These are phyloP conservation scores for Caenorhabditis afra DNA, from an alignment of 2,888 invertebrate genomes.

Conservation along the genomic window DNA sequence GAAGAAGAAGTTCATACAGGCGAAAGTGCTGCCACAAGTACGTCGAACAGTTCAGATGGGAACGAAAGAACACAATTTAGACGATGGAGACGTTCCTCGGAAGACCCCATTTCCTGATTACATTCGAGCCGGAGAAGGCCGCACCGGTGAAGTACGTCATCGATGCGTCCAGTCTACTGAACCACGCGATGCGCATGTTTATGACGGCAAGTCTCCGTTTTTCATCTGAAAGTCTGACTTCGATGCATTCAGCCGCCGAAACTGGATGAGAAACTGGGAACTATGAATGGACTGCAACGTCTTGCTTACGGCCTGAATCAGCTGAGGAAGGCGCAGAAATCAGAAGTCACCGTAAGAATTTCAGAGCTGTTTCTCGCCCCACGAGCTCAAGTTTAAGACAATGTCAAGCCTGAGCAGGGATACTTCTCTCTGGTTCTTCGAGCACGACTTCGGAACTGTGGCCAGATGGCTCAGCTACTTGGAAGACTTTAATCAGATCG, in stretches of 20 bases:
- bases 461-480: conserved; percentile 15
- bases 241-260: not conserved
- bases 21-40: too few species aligned
- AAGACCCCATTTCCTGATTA: conserved; percentile 4
- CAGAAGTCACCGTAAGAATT: not conserved
- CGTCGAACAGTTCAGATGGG: too few species aligned
- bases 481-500: conserved; percentile 7
- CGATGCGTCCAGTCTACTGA: not conserved
- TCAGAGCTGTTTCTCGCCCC: too few species aligned
- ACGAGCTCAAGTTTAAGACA: too few species aligned
- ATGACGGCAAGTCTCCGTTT: not conserved
- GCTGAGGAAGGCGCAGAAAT: not conserved
- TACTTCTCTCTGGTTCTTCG: conserved; percentile 1
- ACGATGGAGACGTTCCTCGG: conserved; percentile 3
- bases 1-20: too few species aligned
- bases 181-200: not conserved
- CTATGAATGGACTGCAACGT: not conserved
- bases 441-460: conserved; percentile 1
- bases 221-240: too few species aligned
- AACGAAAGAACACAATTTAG: not conserved
- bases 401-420: not conserved
- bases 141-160: not conserved
- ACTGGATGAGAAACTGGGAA: not conserved
- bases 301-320: not conserved
- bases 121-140: not conserved